Percentiles rank a stretch among this genome's conserved stretches.
Evolutionary conservation across 2,113 vertebrate genomes (phyloP).

Genomic region (Platanista minor): DNA sequence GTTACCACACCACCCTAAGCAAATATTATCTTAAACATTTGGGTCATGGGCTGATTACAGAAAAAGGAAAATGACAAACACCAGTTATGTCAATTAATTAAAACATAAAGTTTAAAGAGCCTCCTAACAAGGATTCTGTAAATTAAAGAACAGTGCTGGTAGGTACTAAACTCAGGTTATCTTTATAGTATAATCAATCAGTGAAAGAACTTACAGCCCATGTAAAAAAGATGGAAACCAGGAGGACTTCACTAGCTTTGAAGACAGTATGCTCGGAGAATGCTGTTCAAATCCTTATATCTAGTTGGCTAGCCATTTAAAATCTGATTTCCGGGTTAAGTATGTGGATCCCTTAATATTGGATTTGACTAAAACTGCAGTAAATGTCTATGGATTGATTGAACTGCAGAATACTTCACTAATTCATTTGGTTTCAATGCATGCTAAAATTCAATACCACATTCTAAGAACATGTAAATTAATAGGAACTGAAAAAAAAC

Average conservation of each 20-base stretch:
- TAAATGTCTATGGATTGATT: conserved; percentile 34
- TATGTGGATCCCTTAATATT: conserved; percentile 25
- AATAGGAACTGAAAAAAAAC: neutral
- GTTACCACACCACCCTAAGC: too few species aligned
- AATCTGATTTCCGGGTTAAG: conserved; percentile 50
- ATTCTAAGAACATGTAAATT: neutral
- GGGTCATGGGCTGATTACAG: neutral
- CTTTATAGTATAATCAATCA: neutral
- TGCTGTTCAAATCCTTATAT: neutral
- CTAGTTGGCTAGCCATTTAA: neutral
- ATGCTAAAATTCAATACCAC: neutral
- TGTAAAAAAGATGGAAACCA: neutral
- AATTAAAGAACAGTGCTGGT: neutral
- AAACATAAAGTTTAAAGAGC: neutral
- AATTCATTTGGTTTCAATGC: conserved; percentile 12
- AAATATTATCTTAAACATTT: neutral
- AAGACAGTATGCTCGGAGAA: neutral
- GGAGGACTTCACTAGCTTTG: neutral
- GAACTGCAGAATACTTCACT: neutral
- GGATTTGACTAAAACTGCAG: conserved; percentile 55
- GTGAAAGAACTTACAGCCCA: neutral
- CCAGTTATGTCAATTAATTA: conserved; percentile 4
- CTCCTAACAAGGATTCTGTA: neutral
- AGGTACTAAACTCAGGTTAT: neutral
- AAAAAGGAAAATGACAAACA: conserved; percentile 5